A percentile compares a stretch with the other conserved stretches of the same genome.
These are phyloP conservation scores for Ladona fulva DNA, from an alignment of 1,140 invertebrate genomes.

Conservation along the genomic window DNA sequence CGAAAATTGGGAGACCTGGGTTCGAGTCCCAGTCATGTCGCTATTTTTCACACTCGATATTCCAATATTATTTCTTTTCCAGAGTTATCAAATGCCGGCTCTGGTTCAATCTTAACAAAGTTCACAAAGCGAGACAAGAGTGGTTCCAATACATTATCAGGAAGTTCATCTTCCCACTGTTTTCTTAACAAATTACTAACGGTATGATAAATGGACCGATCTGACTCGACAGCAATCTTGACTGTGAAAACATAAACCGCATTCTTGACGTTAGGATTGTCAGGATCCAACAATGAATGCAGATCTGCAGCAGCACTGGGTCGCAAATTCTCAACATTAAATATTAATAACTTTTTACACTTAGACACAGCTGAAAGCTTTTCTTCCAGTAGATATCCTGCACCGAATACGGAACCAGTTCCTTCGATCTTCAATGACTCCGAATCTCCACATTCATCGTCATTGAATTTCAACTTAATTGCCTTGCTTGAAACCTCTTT, in stretches of 20 bases:
- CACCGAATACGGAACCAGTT: neutral
- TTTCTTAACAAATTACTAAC: neutral
- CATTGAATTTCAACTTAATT: neutral
- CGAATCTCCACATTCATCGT: neutral
- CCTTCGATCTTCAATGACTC: neutral
- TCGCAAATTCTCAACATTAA: neutral
- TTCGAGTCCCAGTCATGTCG: too few species aligned
- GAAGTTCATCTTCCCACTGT: neutral
- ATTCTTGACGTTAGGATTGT: neutral
- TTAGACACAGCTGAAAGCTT: neutral
- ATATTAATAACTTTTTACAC: neutral
- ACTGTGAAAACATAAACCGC: neutral
- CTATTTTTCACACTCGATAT: too few species aligned
- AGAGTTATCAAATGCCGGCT: neutral
- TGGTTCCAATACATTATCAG: neutral
- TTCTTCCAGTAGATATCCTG: neutral
- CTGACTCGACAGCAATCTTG: neutral
- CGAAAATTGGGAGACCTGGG: too few species aligned
- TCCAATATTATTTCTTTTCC: too few species aligned
- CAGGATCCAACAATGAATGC: neutral
- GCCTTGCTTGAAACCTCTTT: neutral
- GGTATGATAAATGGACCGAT: neutral
- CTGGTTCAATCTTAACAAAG: neutral
- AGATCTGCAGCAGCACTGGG: neutral
- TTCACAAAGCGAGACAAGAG: neutral